Conservation (phyloP, 2,888 invertebrate genomes). For the Brachylomia viminalis region DNA sequence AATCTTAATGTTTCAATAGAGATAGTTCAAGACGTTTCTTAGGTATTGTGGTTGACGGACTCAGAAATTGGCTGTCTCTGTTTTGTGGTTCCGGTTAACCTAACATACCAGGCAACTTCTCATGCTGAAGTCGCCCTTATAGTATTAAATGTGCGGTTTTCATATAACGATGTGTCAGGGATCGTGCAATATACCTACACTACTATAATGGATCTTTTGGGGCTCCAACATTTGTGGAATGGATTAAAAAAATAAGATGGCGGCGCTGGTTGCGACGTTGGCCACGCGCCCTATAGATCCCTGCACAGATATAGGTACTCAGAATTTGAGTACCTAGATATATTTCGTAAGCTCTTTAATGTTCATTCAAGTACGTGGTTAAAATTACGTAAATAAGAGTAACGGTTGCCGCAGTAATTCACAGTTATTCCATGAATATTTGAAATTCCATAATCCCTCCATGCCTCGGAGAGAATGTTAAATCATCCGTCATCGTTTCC, state of each 20-base stretch:
- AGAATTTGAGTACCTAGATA: neutral
- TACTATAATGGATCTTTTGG: too few species aligned
- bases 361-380: too few species aligned
- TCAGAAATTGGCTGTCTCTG: too few species aligned
- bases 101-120: neutral
- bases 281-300: too few species aligned
- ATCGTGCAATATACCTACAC: neutral
- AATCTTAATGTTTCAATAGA: neutral
- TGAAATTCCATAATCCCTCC: neutral
- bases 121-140: neutral
- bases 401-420: neutral
- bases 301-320: neutral
- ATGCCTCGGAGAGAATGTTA: slow-evolving; percentile 5
- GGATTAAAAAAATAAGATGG: neutral
- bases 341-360: neutral
- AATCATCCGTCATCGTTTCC: slow-evolving; percentile 23
- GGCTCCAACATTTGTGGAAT: neutral
- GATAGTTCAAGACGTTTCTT: neutral
- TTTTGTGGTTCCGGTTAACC: neutral
- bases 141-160: neutral
- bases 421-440: neutral
- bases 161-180: neutral
- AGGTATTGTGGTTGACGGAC: neutral
- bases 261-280: neutral
- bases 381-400: neutral